Conservation (phyloP, 2,113 vertebrate species). For the Atrichornis clamosus region DNA sequence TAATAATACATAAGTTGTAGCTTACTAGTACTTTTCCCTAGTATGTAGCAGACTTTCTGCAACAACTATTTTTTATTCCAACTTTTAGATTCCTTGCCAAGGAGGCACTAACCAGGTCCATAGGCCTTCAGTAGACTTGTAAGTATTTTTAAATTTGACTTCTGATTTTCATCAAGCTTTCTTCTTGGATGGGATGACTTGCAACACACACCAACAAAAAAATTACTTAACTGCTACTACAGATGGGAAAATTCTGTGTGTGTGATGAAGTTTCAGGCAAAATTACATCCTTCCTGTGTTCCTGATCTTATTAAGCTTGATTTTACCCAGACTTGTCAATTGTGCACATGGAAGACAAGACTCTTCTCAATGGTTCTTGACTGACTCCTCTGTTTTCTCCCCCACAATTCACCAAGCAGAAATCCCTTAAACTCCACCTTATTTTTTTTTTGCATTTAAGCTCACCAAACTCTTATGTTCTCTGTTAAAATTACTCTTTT, state of each 20-base stretch:
- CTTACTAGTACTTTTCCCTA: background rate
- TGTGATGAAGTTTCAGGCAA: background rate
- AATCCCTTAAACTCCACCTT: background rate
- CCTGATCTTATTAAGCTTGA: background rate
- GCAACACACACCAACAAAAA: background rate
- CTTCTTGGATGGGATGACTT: background rate
- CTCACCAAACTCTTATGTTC: background rate
- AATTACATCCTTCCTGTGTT: background rate
- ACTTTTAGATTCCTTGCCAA: background rate
- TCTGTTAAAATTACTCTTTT: background rate
- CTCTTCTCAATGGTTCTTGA: background rate
- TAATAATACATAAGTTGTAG: background rate
- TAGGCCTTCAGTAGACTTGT: background rate
- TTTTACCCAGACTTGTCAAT: background rate
- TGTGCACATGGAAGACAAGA: background rate
- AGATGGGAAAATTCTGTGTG: background rate
- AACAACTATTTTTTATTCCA: background rate
- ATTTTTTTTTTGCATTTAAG: background rate
- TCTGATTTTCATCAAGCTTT: background rate
- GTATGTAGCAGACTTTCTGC: background rate
- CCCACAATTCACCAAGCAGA: background rate
- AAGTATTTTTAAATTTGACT: background rate
- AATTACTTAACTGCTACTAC: background rate
- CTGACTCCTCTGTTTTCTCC: background rate
- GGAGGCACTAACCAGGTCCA: background rate